Evolutionary conservation across 2,888 invertebrate species (phyloP).

Genomic region (Hybos culiciformis): DNA sequence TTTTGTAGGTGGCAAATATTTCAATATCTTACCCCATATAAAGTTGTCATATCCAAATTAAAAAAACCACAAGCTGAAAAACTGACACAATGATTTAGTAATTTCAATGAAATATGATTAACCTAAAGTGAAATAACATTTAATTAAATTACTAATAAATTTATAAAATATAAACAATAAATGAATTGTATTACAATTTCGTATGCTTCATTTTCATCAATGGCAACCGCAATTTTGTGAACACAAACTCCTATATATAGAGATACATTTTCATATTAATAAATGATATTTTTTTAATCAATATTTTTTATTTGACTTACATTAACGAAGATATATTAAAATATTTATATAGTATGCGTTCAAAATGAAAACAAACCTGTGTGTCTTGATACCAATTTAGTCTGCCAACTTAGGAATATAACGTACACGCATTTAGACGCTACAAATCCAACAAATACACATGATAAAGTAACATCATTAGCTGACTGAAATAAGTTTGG

Average conservation of each 20-base stretch:
- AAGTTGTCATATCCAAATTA: slow-evolving; percentile 34
- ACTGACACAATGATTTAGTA: slow-evolving; percentile 33
- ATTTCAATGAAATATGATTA: slow-evolving; percentile 34
- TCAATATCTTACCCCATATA: slow-evolving; percentile 34
- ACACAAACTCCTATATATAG: too few relatives aligned
- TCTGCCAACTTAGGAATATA: slow-evolving; percentile 33
- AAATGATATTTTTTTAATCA: too few relatives aligned
- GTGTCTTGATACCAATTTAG: slow-evolving; percentile 31
- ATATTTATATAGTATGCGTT: too few relatives aligned
- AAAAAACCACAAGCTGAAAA: slow-evolving; percentile 37
- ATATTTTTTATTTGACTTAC: too few relatives aligned
- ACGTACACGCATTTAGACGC: slow-evolving; percentile 33
- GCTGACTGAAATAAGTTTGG: slow-evolving; percentile 33
- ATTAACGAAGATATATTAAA: too few relatives aligned
- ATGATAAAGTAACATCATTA: slow-evolving; percentile 27
- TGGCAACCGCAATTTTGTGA: slow-evolving; percentile 33
- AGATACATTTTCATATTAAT: too few relatives aligned
- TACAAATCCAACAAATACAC: slow-evolving; percentile 26
- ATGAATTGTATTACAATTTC: slow-evolving; percentile 26
- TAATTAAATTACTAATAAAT: neutral
- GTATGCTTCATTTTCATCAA: slow-evolving; percentile 32
- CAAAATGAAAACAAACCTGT: too few relatives aligned
- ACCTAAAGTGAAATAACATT: slow-evolving; percentile 17
- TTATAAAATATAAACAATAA: neutral
- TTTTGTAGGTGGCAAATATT: too few relatives aligned